Evolutionary conservation across 2,113 vertebrate genomes (phyloP), one percentile per base, ranked within the genome.

Genomic region (Ranitomeya imitator): DNA sequence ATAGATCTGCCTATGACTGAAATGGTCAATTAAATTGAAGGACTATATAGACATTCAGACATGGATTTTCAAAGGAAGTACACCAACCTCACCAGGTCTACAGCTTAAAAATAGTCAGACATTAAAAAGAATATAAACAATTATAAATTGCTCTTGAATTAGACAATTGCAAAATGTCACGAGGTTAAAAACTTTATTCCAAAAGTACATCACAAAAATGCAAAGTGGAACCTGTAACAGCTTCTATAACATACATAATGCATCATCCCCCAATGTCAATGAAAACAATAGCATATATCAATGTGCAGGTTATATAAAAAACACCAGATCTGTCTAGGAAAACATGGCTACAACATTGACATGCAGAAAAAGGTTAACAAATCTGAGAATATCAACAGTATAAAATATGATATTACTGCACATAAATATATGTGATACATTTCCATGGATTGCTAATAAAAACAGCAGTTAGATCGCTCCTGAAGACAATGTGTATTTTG

Each of bases 141-240:
- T 54, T 83, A 31, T 31, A 14, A 23, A 54, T 84, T 84, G 63
- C 67, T 55, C 45, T 54, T 71, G 51, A 84, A 84, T 69, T 84
- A 84, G 14, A 84, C 45, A 69, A 84, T 71, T 69, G 65, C n/a
- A 71, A 84, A 84, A 12, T 13, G 67, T 65, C n/a, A 55, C 12
- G 69, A 84, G 21, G 52, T 69, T 52, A 1, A 55, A 69, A 65
- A 69, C 63, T 84, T 84, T 84, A 84, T 84, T 84, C 82, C 45
- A 71, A 71, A 15, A 26, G 18, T 26, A 69, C 82, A 84, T 55
- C n/a, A 84, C 82, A 69, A 84, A 84, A 52, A 23, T 54, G 37
- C 21, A 84, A 84, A 84, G 7, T 18, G 21, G 65, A 84, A 37
- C 63, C 31, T 26, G 10, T 26, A n/a, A 65, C 60, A 84, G 16